Percentiles rank a stretch among this genome's conserved stretches.
Evolutionary conservation across 2,888 invertebrate species (phyloP).

Genomic region (Andrena camellia): DNA sequence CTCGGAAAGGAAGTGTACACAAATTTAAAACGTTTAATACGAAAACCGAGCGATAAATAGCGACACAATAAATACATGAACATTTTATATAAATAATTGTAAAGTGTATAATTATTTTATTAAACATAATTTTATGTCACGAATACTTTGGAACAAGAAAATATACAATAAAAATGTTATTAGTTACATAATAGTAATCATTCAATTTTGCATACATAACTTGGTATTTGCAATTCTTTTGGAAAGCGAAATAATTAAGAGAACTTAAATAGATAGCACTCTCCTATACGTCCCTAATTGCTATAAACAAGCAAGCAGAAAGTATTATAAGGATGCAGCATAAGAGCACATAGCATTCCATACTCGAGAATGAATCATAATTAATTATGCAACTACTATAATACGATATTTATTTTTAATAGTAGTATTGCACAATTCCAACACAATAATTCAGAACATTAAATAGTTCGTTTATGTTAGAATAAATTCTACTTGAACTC

Average conservation of each 20-base stretch:
- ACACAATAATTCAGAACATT: conserved; percentile 25
- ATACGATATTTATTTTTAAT: conserved; percentile 43
- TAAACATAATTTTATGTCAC: background rate
- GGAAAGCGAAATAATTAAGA: background rate
- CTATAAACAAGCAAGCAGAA: conserved; percentile 56
- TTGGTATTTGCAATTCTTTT: background rate
- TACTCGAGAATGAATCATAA: conserved; percentile 44
- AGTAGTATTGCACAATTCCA: conserved; percentile 28
- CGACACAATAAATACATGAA: conserved; percentile 3
- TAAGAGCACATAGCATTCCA: conserved; percentile 45
- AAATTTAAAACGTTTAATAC: conserved; percentile 11
- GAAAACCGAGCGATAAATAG: background rate
- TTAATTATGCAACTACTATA: conserved; percentile 39
- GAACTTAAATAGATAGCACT: conserved; percentile 20
- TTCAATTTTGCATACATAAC: background rate
- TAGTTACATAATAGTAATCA: background rate
- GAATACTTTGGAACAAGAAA: no score
- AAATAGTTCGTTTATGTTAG: conserved; percentile 18
- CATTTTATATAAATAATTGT: conserved; percentile 4
- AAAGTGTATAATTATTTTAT: conserved; percentile 12
- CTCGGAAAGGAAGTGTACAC: background rate
- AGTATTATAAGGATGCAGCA: conserved; percentile 56
- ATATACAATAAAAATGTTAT: background rate
- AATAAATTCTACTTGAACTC: conserved; percentile 32
- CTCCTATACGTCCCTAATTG: conserved; percentile 25